Base-by-base conservation (phyloP, 2,113 vertebrate species). In the Odocoileus virginianus region DNA sequence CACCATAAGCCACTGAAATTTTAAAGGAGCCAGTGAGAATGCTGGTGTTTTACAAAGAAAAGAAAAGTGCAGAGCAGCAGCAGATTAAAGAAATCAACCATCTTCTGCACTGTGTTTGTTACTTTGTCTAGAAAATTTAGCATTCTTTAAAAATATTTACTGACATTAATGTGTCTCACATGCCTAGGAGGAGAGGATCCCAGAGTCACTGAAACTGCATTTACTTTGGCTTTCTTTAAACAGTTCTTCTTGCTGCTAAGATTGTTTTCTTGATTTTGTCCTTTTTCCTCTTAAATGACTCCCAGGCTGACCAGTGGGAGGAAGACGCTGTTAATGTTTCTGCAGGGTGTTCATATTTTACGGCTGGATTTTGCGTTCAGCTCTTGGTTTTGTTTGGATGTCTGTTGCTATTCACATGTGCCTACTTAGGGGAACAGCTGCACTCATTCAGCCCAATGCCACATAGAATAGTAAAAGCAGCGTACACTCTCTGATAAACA, bases 351-450 rank as follows among this genome's bases (percentile, higher is more conserved):
- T 93, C 82, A 16, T 36, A 54, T 91, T 91, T 94, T 13, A 28
- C 0, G 40, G 74, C 96, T 94, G 96, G 54, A 13, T 93, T 94
- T 95, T 67, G 52, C 55, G 2, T 60, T 2, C 85, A 64, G 50
- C 84, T 79, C 79, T 96, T 55, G 71, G 45, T 30, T 84, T 87
- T 45, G 95, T 67, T 88, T 96, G 85, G 83, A 58, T n/a, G 54
- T 79, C 55, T 43, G 0, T 57, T 89, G 97, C 87, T 92, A 57
- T 92, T 61, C 21, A 0, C 95, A 28, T 91, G 58, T 85, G 96
- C 92, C 89, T 61, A 40, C 87, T 95, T 95, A 57, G 89, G 74
- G 87, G 94, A 94, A 97, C 95, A 97, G 87, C 96, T 98, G 81
- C 28, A 1, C 45, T 74, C 88, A 1, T 55, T 94, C 50, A 94